phyloP scores from a whole-genome alignment of 2,888 invertebrate genomes.

The Leptopilina myrica region DNA sequence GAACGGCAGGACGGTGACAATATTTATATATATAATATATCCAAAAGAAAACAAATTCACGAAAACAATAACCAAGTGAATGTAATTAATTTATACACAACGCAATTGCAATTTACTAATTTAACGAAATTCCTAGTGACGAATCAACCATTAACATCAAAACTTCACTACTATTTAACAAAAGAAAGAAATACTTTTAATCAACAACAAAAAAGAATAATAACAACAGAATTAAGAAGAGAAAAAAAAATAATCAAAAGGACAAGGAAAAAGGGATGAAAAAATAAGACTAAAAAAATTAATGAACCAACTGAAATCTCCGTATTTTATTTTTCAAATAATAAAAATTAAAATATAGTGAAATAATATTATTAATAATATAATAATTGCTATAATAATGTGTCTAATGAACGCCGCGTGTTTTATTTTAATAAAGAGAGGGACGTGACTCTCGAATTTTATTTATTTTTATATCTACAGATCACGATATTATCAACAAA shows the following conservation, averaged over 20 bases:
- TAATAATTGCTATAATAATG: constrained; percentile 63
- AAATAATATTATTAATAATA: constrained; percentile 69
- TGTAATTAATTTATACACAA: constrained; percentile 24
- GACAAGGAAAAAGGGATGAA: constrained; percentile 43
- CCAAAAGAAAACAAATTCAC: constrained; percentile 41
- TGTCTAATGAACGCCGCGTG: constrained; percentile 60
- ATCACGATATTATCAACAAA: constrained; percentile 44
- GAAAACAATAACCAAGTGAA: not conserved
- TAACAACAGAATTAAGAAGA: not conserved
- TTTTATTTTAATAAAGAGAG: constrained; percentile 56
- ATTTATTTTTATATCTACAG: constrained; percentile 55
- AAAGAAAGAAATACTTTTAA: constrained; percentile 22
- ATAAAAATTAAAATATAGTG: constrained; percentile 74
- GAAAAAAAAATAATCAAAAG: constrained; percentile 33
- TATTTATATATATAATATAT: constrained; percentile 44
- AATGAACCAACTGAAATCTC: constrained; percentile 68
- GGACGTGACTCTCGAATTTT: constrained; percentile 50
- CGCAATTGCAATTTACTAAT: constrained; percentile 10
- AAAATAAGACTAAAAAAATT: constrained; percentile 45
- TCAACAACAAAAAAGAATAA: constrained; percentile 48
- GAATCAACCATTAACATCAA: constrained; percentile 17
- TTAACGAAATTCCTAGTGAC: constrained; percentile 26
- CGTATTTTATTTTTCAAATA: constrained; percentile 74
- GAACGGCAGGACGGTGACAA: constrained; percentile 59
- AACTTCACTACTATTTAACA: constrained; percentile 27